Conservation (phyloP, 2,113 vertebrate species). For the Jacana jacana region DNA sequence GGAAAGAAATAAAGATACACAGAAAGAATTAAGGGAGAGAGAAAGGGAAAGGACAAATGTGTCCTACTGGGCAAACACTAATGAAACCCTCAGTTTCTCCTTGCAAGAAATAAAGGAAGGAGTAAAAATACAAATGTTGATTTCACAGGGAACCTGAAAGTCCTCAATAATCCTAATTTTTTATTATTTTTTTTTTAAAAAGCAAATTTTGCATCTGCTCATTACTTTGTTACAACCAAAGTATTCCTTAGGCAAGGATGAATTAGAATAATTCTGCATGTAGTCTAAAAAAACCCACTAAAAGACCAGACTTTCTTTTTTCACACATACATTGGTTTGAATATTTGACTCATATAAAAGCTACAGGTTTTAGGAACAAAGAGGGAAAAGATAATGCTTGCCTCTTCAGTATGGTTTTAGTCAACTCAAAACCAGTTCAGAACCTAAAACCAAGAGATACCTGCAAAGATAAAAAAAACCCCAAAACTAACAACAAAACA, state of each 20-base stretch:
- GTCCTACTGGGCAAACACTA: not conserved
- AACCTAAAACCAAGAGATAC: not conserved
- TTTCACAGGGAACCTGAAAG: not conserved
- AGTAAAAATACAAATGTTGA: not conserved
- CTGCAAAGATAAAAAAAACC: not conserved
- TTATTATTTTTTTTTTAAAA: not conserved
- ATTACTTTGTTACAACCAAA: not conserved
- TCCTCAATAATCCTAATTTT: not conserved
- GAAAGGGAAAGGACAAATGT: not conserved
- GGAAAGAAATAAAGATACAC: not conserved
- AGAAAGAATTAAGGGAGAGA: not conserved
- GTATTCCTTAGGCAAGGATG: not conserved
- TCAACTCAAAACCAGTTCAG: not conserved
- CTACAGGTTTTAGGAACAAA: not conserved
- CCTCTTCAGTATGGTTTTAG: not conserved
- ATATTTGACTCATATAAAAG: not conserved
- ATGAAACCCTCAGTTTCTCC: not conserved
- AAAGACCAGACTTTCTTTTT: not conserved
- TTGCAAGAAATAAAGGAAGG: not conserved
- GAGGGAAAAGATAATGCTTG: not conserved
- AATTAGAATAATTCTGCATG: not conserved
- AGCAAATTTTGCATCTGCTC: too few species aligned
- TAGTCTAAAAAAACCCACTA: not conserved
- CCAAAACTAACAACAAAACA: not conserved
- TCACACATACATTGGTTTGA: not conserved